phyloP scores from a whole-genome alignment of 1,140 invertebrate genomes.

The Papilio polyxenes region DNA sequence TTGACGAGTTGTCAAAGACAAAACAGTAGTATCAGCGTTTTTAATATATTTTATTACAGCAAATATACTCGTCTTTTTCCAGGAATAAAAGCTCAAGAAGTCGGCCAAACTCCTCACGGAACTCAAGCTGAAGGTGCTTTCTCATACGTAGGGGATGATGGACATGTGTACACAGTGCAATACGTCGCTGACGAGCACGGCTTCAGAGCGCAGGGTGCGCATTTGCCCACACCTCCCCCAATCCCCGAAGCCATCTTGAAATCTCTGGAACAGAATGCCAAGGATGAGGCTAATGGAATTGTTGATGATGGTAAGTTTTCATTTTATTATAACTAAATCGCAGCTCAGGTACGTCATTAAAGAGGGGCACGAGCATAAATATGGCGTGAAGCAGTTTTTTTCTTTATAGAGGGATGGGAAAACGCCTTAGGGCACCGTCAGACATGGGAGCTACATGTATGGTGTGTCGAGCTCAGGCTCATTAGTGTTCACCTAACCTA shows the following conservation, averaged over 20 bases:
- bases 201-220: constrained; percentile 83
- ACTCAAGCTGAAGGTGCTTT: constrained; percentile 82
- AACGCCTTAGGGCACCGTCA: too few relatives aligned
- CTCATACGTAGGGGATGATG: constrained; percentile 84
- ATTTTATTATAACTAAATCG: neutral
- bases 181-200: constrained; percentile 82
- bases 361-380: too few relatives aligned
- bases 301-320: constrained; percentile 64
- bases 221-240: constrained; percentile 85
- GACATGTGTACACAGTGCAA: constrained; percentile 81
- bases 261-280: constrained; percentile 81
- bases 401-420: too few relatives aligned
- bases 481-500: too few relatives aligned
- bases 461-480: too few relatives aligned
- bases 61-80: constrained; percentile 38
- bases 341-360: too few relatives aligned
- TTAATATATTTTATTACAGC: neutral
- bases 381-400: too few relatives aligned
- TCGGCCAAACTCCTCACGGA: constrained; percentile 65
- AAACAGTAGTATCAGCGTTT: neutral
- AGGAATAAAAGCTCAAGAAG: constrained; percentile 71
- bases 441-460: too few relatives aligned
- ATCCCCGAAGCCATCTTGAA: constrained; percentile 84
- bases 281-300: constrained; percentile 65
- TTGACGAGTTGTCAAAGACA: too few relatives aligned